phyloP scores from a whole-genome alignment of 2,113 vertebrate species.

The Melanocharis versteri region DNA sequence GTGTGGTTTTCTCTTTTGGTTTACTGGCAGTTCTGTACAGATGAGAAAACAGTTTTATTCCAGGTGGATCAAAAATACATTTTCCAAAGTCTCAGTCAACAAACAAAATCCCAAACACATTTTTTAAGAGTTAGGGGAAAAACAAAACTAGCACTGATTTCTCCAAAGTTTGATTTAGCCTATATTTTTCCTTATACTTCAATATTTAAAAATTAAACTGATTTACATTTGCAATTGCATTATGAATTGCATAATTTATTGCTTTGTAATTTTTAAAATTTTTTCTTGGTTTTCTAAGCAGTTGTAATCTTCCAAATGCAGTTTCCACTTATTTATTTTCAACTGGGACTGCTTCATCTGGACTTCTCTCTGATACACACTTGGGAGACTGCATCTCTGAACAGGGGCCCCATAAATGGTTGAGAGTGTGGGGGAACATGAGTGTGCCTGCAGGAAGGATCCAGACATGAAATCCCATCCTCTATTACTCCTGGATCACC shows the following conservation, averaged over 20 bases:
- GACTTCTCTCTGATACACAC: neutral
- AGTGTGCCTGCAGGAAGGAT: neutral
- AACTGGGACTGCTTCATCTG: neutral
- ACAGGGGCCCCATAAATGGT: neutral
- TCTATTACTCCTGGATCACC: neutral
- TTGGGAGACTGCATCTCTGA: accelerated
- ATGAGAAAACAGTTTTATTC: neutral
- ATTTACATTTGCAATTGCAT: neutral
- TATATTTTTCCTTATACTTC: neutral
- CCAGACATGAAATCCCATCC: neutral
- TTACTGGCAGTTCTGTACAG: neutral
- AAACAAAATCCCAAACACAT: neutral
- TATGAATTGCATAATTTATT: neutral
- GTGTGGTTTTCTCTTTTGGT: neutral
- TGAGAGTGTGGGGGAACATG: neutral
- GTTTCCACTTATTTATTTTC: neutral
- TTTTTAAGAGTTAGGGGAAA: neutral
- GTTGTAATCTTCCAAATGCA: neutral
- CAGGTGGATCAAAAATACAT: neutral
- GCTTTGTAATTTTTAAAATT: neutral
- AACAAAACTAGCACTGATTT: neutral
- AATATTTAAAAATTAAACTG: neutral
- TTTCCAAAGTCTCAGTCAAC: neutral
- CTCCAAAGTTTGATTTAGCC: neutral
- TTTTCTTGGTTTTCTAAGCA: neutral